Evolutionary conservation across 1,140 invertebrate species (phyloP), one percentile per base, ranked within the genome.

Genomic region (Glossosoma conforme): DNA sequence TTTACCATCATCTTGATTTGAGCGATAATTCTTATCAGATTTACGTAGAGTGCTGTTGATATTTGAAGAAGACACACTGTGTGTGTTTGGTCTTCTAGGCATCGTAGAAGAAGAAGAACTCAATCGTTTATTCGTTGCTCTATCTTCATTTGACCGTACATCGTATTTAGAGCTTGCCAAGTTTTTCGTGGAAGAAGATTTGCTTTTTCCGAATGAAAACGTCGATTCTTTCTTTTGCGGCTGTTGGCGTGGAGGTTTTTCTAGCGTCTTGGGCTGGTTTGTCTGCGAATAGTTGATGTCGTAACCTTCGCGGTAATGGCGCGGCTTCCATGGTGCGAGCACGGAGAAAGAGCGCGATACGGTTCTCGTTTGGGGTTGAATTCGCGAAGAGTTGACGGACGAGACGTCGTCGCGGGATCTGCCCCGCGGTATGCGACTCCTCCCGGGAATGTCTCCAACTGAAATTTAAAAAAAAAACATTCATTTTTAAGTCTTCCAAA

Each of bases 331-430:
- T 1, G 89, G 88, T 1, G 88, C 86, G 51, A 90, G 75, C 32
- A 91, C 82, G 2, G 87, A 89, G 52, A 91, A 87, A 21, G 86
- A 89, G 28, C 88, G 79, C 1, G 86, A 87, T n/a, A 89, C 80
- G 13, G 82, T 87, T 48, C 80, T 77, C 14, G 83, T 82, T 61
- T 87, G 85, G 2, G 81, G 77, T 51, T 79, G 75, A 14, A 83
- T 58, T 56, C 75, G 72, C 2, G 75, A 77, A 14, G 74, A 76
- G 64, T 77, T 78, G 15, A 72, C 62, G 3, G 78, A 79, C 2
- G 77, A 76, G 3, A 89, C 73, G 65, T 89, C 86, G 61, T 88
- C 87, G 3, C 85, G 76, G 32, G 84, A 87, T 18, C 79, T 69
- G 38, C 75, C 75, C 37, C 72, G 69, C 11, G 68, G 66, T 54